A percentile compares a stretch with the other conserved stretches of the same genome.
Evolutionary conservation across 2,888 invertebrate genomes (phyloP).

Genomic region (Homarus gammarus): DNA sequence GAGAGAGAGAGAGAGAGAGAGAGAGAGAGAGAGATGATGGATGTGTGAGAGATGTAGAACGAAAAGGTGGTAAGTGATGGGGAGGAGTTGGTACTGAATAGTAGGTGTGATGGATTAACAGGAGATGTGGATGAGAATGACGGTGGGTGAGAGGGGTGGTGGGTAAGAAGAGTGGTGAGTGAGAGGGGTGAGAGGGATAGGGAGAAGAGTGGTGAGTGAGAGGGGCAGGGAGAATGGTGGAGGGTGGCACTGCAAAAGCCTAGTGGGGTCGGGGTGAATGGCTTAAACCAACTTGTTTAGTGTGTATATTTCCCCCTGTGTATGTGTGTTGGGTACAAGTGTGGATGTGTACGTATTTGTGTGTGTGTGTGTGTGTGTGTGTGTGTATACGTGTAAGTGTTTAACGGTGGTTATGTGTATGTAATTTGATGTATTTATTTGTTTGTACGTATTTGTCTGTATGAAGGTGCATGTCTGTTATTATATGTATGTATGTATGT

Average conservation of each 20-base stretch:
- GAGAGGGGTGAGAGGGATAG: background rate
- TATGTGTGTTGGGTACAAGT: background rate
- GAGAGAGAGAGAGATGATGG: background rate
- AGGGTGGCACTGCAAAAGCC: constrained; percentile 32
- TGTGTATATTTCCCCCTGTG: constrained; percentile 7
- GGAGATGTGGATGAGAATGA: too few species aligned
- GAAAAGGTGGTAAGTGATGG: too few species aligned
- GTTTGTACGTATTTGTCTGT: too few species aligned
- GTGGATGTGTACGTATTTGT: too few species aligned
- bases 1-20: constrained; percentile 10
- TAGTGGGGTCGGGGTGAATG: constrained; percentile 30
- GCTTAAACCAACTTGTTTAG: constrained; percentile 20
- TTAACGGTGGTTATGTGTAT: too few species aligned
- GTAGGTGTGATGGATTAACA: too few species aligned
- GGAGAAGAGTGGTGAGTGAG: background rate
- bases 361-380: too few species aligned
- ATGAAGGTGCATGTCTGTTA: too few species aligned
- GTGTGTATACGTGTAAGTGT: constrained; percentile 16
- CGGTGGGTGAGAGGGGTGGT: too few species aligned
- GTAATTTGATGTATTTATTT: too few species aligned
- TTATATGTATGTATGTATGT: background rate
- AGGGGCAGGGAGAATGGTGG: background rate
- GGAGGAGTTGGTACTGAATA: too few species aligned
- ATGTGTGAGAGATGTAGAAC: background rate
- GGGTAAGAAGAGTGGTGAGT: too few species aligned